phyloP scores from a whole-genome alignment of 2,888 invertebrate species.

The Callosobruchus maculatus region DNA sequence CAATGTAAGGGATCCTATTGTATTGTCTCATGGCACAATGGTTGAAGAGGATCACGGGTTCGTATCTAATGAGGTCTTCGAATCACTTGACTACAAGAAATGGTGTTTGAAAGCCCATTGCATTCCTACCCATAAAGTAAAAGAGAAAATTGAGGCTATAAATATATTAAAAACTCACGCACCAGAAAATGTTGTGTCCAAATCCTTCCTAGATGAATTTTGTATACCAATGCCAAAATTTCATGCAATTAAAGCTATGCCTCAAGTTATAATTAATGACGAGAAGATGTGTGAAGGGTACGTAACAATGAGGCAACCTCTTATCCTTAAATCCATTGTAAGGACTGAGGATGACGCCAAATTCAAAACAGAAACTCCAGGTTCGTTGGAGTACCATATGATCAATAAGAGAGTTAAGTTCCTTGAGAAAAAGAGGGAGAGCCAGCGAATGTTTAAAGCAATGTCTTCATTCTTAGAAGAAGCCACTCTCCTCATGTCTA shows the following conservation, averaged over 20 bases:
- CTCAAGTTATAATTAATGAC: conserved; percentile 13
- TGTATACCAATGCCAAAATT: conserved; percentile 28
- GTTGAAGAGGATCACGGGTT: conserved; percentile 2
- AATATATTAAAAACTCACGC: conserved; percentile 33
- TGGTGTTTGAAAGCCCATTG: conserved; percentile 9
- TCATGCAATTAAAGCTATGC: conserved; percentile 18
- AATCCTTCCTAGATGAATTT: conserved; percentile 19
- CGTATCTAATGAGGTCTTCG: conserved; percentile 8
- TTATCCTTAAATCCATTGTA: conserved; percentile 38
- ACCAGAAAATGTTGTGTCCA: conserved; percentile 29
- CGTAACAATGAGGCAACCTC: conserved; percentile 28
- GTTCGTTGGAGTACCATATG: conserved; percentile 36
- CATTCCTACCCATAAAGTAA: background rate
- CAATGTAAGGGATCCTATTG: conserved; percentile 1
- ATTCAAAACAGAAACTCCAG: conserved; percentile 22
- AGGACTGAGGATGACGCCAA: conserved; percentile 16
- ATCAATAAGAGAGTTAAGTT: conserved; percentile 37
- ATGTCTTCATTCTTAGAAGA: conserved; percentile 49
- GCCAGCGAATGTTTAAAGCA: conserved; percentile 39
- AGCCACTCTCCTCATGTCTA: conserved; percentile 45
- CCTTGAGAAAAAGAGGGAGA: conserved; percentile 19
- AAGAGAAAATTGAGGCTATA: background rate
- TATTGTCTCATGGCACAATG: conserved; percentile 13
- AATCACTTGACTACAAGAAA: conserved; percentile 7
- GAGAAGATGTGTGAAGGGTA: conserved; percentile 20